phyloP scores from a whole-genome alignment of 2,888 invertebrate genomes.

The Herminia tarsipennalis region DNA sequence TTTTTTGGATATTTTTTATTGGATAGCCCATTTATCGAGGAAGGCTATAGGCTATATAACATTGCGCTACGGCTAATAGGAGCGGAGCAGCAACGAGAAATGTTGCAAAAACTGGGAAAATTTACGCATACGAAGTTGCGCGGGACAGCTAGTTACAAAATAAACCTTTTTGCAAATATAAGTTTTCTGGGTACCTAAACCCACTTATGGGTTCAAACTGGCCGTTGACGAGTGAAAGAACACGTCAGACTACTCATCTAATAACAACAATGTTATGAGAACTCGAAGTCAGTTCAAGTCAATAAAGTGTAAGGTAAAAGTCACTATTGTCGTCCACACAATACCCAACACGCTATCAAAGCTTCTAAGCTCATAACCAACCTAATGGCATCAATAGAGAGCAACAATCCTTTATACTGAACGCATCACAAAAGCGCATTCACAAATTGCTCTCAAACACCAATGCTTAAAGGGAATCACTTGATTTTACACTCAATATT shows the following conservation, averaged over 20 bases:
- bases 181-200: too few species aligned
- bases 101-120: too few species aligned
- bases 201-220: too few species aligned
- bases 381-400: slow-evolving; percentile 46
- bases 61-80: too few species aligned
- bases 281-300: not conserved
- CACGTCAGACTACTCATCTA: too few species aligned
- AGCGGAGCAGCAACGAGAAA: too few species aligned
- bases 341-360: slow-evolving; percentile 24
- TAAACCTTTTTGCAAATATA: too few species aligned
- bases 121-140: too few species aligned
- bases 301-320: slow-evolving; percentile 19
- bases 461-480: slow-evolving; percentile 55
- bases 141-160: too few species aligned
- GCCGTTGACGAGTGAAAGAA: not conserved
- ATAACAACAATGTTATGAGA: not conserved
- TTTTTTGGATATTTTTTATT: too few species aligned
- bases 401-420: slow-evolving; percentile 58
- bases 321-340: slow-evolving; percentile 14
- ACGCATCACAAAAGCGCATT: slow-evolving; percentile 72
- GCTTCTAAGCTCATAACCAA: slow-evolving; percentile 38
- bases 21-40: too few species aligned
- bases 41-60: too few species aligned
- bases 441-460: slow-evolving; percentile 83
- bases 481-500: slow-evolving; percentile 31